Percentiles rank a stretch among this genome's conserved stretches.
These are phyloP conservation scores for Mechanitis messenoides DNA, from an alignment of 2,888 invertebrate genomes.

Conservation along the genomic window DNA sequence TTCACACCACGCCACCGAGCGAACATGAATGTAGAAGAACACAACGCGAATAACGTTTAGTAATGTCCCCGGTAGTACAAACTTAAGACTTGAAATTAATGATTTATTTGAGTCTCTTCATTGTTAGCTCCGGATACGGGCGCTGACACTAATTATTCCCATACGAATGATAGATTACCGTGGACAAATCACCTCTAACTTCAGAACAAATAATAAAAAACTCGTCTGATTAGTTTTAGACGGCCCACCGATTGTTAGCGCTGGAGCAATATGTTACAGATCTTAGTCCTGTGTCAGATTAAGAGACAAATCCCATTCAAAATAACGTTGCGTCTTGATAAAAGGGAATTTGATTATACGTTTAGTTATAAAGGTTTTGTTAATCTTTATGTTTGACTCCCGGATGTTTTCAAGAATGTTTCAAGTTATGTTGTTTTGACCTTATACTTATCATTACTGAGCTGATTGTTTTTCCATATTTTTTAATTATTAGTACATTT, in stretches of 20 bases:
- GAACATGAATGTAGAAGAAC: slow-evolving; percentile 39
- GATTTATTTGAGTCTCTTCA: slow-evolving; percentile 75
- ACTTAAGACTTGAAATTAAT: slow-evolving; percentile 74
- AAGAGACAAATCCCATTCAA: slow-evolving; percentile 52
- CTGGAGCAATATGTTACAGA: slow-evolving; percentile 63
- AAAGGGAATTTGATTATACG: slow-evolving; percentile 22
- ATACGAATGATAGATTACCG: slow-evolving; percentile 75
- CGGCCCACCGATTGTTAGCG: slow-evolving; percentile 57
- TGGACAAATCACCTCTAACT: slow-evolving; percentile 72
- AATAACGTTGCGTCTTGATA: slow-evolving; percentile 34
- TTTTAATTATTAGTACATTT: too few relatives aligned
- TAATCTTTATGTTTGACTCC: slow-evolving; percentile 7
- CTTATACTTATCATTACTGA: slow-evolving; percentile 20
- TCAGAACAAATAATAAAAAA: slow-evolving; percentile 63
- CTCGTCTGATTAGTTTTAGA: slow-evolving; percentile 62
- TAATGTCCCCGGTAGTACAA: slow-evolving; percentile 71
- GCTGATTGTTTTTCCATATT: slow-evolving; percentile 23
- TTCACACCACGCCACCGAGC: slow-evolving; percentile 59
- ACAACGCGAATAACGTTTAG: slow-evolving; percentile 45
- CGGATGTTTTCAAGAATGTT: not conserved
- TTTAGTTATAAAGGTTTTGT: slow-evolving; percentile 10
- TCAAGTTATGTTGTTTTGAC: not conserved
- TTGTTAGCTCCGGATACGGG: slow-evolving; percentile 73
- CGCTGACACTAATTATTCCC: slow-evolving; percentile 76
- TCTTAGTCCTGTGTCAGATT: slow-evolving; percentile 55